Evolutionary conservation across 2,888 invertebrate species (phyloP).

Genomic region (Eupithecia subfuscata): DNA sequence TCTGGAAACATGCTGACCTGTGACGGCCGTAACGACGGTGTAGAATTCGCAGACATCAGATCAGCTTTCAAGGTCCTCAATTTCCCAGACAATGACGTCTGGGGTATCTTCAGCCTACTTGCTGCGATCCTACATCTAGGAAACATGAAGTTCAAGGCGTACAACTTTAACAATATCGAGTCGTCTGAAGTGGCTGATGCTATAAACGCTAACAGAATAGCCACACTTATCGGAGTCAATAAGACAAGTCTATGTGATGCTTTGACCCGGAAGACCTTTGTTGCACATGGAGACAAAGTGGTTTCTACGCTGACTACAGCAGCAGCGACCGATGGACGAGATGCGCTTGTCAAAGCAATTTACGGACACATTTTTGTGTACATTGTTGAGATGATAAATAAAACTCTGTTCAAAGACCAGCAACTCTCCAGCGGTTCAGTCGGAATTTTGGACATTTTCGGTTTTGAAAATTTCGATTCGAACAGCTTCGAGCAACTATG

Average conservation of each 20-base stretch:
- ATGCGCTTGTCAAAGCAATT: slow-evolving; percentile 96
- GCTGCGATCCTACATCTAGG: slow-evolving; percentile 96
- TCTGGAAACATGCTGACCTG: slow-evolving; percentile 91
- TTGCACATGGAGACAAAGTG: slow-evolving; percentile 92
- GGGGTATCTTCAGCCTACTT: slow-evolving; percentile 92
- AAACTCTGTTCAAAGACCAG: slow-evolving; percentile 89
- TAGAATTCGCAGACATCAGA: slow-evolving; percentile 94
- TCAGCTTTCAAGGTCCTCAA: slow-evolving; percentile 97
- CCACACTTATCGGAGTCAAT: slow-evolving; percentile 88
- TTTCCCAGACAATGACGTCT: slow-evolving; percentile 92
- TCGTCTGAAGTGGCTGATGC: slow-evolving; percentile 92
- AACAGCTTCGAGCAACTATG: slow-evolving; percentile 98
- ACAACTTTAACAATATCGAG: slow-evolving; percentile 91
- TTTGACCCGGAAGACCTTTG: slow-evolving; percentile 93
- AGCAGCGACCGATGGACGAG: slow-evolving; percentile 92
- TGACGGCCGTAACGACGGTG: slow-evolving; percentile 92
- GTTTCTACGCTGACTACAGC: slow-evolving; percentile 89
- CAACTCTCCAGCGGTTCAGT: slow-evolving; percentile 87
- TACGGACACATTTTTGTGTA: slow-evolving; percentile 96
- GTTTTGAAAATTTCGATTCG: slow-evolving; percentile 96
- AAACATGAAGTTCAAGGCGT: slow-evolving; percentile 92
- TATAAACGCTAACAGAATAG: slow-evolving; percentile 87
- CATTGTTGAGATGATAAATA: slow-evolving; percentile 95
- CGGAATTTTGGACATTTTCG: slow-evolving; percentile 97
- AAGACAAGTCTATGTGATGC: slow-evolving; percentile 89